Percentiles rank a stretch among this genome's conserved stretches.
These are phyloP conservation scores for Hirundo rustica DNA, from an alignment of 2,797 vertebrate genomes.

Conservation along the genomic window DNA sequence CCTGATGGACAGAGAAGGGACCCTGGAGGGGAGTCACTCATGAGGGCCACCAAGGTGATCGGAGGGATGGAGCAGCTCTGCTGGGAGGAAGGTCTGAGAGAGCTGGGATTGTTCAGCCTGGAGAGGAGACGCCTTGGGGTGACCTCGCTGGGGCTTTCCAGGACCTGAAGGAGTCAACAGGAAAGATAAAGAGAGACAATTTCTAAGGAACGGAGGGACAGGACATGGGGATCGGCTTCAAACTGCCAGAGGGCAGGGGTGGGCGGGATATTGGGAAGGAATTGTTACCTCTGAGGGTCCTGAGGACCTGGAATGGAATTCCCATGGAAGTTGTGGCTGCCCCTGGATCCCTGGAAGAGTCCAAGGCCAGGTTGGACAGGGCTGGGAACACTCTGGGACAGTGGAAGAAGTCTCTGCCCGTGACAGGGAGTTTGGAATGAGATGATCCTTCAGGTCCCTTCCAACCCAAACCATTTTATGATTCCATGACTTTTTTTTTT, in stretches of 20 bases:
- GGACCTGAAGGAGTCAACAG: not conserved
- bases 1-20: not conserved
- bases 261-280: not conserved
- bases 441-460: not conserved
- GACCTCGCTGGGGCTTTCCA: not conserved
- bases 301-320: fast-evolving
- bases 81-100: not conserved
- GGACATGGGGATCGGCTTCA: not conserved
- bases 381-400: fast-evolving
- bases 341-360: not conserved
- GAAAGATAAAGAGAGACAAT: not conserved
- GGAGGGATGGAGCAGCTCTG: not conserved
- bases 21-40: fast-evolving
- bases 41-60: not conserved
- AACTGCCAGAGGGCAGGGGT: fast-evolving
- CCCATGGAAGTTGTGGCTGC: not conserved
- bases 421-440: not conserved
- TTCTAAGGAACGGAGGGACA: not conserved
- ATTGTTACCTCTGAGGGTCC: fast-evolving
- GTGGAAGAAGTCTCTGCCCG: fast-evolving
- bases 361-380: fast-evolving
- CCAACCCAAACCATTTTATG: not conserved
- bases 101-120: fast-evolving
- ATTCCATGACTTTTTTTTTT: not conserved
- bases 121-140: not conserved